Percentiles rank a stretch among this genome's conserved stretches.
These are phyloP conservation scores for Porites rus DNA, from an alignment of 92 coral and sea anemone species.

Conservation along the genomic window DNA sequence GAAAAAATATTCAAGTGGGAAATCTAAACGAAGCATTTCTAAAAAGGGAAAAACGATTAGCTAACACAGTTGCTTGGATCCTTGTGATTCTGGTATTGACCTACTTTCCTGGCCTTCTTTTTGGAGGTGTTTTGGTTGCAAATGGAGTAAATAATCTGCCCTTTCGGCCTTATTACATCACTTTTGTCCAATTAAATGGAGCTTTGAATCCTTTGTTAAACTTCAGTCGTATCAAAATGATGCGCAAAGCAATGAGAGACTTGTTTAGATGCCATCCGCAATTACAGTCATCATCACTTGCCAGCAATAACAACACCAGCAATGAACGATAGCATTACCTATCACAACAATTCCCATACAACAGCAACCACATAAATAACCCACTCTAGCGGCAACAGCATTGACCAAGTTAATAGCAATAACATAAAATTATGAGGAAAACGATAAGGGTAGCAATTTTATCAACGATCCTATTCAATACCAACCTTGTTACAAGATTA, in stretches of 20 bases:
- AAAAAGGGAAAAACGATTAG: neutral
- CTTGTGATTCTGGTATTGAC: neutral
- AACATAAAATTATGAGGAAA: too few relatives aligned
- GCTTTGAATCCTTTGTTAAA: slow-evolving; percentile 1
- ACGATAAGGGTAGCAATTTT: too few relatives aligned
- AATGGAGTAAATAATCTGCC: neutral
- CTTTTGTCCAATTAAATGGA: neutral
- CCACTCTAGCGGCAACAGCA: too few relatives aligned
- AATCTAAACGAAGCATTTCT: neutral
- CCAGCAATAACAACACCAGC: neutral
- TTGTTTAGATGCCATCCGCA: neutral
- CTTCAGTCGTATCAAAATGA: neutral
- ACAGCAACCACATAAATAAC: neutral
- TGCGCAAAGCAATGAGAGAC: slow-evolving; percentile 2
- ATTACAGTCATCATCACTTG: neutral
- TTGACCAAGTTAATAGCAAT: too few relatives aligned
- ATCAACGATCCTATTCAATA: too few relatives aligned
- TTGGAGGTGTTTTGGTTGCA: neutral
- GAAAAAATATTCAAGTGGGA: neutral
- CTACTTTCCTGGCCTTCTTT: neutral
- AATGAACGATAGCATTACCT: neutral
- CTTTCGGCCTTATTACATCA: neutral
- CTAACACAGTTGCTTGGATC: neutral
- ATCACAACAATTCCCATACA: neutral
- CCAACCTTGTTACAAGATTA: too few relatives aligned